Evolutionary conservation across 2,797 vertebrate species (phyloP).

Genomic region (Hypotaenidia okinawae): DNA sequence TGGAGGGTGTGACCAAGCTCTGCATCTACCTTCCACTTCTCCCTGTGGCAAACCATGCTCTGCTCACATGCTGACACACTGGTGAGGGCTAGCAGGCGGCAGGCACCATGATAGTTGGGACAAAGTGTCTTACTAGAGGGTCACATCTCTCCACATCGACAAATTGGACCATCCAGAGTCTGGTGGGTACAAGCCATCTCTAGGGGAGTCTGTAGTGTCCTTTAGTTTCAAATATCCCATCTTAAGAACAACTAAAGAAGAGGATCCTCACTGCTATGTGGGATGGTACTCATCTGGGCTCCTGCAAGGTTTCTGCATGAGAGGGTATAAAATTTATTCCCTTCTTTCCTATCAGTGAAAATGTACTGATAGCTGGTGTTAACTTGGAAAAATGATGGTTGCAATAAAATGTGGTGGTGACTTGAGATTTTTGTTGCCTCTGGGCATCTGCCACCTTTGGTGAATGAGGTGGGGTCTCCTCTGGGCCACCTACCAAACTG

Average conservation of each 20-base stretch:
- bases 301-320: accelerated
- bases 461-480: neutral
- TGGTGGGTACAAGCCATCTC: neutral
- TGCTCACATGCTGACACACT: accelerated
- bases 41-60: neutral
- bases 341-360: neutral
- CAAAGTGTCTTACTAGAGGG: neutral
- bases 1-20: accelerated
- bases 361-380: neutral
- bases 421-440: neutral
- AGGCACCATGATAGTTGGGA: accelerated
- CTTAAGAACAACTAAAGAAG: neutral
- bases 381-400: accelerated
- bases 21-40: neutral
- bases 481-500: neutral
- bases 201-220: neutral
- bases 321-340: neutral
- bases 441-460: neutral
- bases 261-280: neutral
- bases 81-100: neutral
- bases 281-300: neutral
- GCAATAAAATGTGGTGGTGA: neutral
- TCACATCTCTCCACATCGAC: neutral
- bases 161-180: accelerated
- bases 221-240: neutral